Conservation (phyloP, 1,140 invertebrate species). For the Leptopilina clavipes region DNA sequence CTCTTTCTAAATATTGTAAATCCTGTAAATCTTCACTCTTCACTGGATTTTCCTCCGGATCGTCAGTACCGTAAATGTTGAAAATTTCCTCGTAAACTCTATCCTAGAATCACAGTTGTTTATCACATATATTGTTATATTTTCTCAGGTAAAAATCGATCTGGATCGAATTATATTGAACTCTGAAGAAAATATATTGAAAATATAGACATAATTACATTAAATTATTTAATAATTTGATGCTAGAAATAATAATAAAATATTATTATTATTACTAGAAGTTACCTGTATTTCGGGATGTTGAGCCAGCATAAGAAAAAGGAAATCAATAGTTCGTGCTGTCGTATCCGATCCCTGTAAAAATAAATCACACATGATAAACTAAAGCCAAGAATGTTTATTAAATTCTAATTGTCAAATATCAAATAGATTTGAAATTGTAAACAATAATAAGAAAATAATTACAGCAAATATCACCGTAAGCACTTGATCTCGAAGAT, state of each 20-base stretch:
- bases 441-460: not conserved
- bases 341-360: not conserved
- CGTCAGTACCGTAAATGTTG: not conserved
- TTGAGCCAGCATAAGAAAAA: not conserved
- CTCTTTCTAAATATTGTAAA: not conserved
- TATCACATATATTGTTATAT: too few species aligned
- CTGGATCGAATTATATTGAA: slow-evolving; percentile 82
- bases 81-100: not conserved
- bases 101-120: too few species aligned
- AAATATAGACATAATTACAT: too few species aligned
- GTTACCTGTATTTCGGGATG: not conserved
- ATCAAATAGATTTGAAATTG: too few species aligned
- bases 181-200: too few species aligned
- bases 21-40: not conserved
- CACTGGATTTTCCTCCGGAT: not conserved
- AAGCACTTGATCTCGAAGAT: not conserved
- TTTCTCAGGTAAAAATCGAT: slow-evolving; percentile 80
- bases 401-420: too few species aligned
- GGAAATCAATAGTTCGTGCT: not conserved
- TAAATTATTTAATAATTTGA: too few species aligned
- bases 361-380: too few species aligned
- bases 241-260: too few species aligned
- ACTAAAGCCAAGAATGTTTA: too few species aligned
- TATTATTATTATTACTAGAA: not conserved
- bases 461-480: not conserved